Percentiles rank a stretch among this genome's conserved stretches.
phyloP scores from a whole-genome alignment of 2,797 vertebrate genomes.

The Sebastes variabilis region DNA sequence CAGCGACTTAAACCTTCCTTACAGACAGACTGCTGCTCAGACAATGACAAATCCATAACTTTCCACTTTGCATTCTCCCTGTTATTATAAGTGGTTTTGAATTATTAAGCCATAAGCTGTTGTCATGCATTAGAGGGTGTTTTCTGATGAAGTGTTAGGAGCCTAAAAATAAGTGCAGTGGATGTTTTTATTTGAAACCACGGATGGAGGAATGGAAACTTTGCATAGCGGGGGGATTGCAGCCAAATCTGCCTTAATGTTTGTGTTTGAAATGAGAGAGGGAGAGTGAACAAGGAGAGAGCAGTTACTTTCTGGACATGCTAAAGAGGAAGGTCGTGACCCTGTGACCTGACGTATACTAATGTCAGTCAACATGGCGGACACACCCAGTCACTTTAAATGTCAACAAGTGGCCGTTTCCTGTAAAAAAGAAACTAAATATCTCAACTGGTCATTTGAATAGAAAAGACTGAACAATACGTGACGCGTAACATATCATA shows the following conservation, averaged over 20 bases:
- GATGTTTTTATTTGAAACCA: constrained; percentile 63
- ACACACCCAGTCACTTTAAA: constrained; percentile 33
- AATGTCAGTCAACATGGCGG: constrained; percentile 22
- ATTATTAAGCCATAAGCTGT: constrained; percentile 29
- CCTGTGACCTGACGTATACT: constrained; percentile 40
- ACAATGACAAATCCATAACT: not conserved
- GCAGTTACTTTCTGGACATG: constrained; percentile 43
- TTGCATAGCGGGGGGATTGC: not conserved
- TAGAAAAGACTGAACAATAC: not conserved
- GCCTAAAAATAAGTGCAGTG: constrained; percentile 54
- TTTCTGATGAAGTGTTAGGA: constrained; percentile 19
- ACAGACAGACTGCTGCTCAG: not conserved
- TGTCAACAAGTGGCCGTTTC: constrained; percentile 5
- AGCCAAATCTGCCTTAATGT: constrained; percentile 33
- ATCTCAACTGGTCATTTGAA: not conserved
- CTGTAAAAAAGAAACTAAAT: not conserved
- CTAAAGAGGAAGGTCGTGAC: constrained; percentile 54
- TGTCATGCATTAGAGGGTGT: constrained; percentile 25
- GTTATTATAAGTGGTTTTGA: constrained; percentile 15
- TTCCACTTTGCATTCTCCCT: not conserved
- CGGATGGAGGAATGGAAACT: constrained; percentile 59
- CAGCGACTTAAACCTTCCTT: not conserved
- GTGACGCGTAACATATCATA: not conserved
- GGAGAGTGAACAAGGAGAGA: constrained; percentile 1
- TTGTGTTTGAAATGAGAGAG: constrained; percentile 40